phyloP scores from a whole-genome alignment of 2,113 vertebrate species.

The Dicerorhinus sumatrensis region DNA sequence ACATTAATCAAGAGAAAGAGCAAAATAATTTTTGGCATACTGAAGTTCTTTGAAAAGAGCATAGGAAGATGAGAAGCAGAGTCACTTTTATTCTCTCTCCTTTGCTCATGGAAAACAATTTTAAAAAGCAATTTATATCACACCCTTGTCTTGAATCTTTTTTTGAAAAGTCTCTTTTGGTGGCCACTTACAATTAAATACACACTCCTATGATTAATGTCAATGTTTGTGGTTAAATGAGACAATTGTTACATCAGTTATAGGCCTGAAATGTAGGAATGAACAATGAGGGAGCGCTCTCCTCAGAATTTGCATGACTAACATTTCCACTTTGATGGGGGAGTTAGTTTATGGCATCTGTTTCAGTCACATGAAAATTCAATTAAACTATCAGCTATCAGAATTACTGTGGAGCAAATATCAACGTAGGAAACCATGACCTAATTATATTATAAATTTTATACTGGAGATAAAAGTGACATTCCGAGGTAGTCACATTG shows the following conservation, averaged over 20 bases:
- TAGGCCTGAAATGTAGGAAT: conserved; percentile 74
- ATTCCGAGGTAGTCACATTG: conserved; percentile 64
- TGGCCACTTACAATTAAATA: conserved; percentile 79
- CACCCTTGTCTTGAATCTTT: conserved; percentile 67
- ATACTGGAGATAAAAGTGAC: conserved; percentile 76
- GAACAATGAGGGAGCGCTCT: conserved; percentile 69
- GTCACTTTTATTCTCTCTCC: conserved; percentile 45
- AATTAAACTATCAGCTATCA: conserved; percentile 85
- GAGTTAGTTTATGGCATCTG: conserved; percentile 83
- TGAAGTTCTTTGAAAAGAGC: background rate
- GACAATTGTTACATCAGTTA: conserved; percentile 80
- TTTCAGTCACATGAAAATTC: conserved; percentile 86
- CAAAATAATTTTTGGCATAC: conserved; percentile 57
- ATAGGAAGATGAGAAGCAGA: conserved; percentile 53
- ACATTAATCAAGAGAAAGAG: conserved; percentile 75
- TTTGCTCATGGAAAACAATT: conserved; percentile 68
- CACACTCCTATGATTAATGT: conserved; percentile 80
- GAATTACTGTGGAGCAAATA: conserved; percentile 82
- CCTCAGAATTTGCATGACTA: conserved; percentile 83
- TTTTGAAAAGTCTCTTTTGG: conserved; percentile 73
- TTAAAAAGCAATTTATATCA: conserved; percentile 66
- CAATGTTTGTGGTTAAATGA: conserved; percentile 84
- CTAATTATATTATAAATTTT: conserved; percentile 85
- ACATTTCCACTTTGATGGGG: conserved; percentile 72
- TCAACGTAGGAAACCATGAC: conserved; percentile 79